Conservation (phyloP, 2,113 vertebrate genomes). For the Rhinoderma darwinii region DNA sequence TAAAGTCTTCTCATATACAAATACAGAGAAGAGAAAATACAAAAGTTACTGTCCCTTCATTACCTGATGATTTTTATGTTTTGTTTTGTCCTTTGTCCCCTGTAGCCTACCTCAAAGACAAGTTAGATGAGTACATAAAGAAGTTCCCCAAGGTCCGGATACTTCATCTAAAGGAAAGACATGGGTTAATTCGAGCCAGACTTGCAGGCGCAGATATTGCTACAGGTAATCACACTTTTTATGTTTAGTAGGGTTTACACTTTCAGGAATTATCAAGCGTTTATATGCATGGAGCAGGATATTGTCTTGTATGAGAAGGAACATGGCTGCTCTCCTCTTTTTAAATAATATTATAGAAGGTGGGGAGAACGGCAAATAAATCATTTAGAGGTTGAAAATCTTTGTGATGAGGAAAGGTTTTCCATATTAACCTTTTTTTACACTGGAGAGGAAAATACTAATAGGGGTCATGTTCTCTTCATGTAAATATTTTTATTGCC, state of each 20-base stretch:
- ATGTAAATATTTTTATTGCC: no score
- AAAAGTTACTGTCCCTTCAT: neutral
- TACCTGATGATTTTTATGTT: neutral
- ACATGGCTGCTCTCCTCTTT: no score
- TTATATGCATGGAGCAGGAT: neutral
- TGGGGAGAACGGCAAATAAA: no score
- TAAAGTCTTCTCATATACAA: neutral
- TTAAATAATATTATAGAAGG: no score
- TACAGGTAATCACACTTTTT: conserved; percentile 77
- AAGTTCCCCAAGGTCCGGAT: conserved; percentile 89
- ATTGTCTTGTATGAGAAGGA: no score
- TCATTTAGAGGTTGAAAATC: no score
- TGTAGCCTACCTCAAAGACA: conserved; percentile 85
- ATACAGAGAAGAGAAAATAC: neutral
- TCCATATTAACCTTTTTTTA: no score
- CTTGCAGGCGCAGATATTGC: conserved; percentile 85
- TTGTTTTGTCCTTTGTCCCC: neutral
- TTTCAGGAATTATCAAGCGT: no score
- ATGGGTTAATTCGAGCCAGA: conserved; percentile 92
- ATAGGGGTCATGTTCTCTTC: no score
- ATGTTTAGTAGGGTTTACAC: neutral
- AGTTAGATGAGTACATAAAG: conserved; percentile 87
- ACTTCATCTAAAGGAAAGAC: conserved; percentile 86
- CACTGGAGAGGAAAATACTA: no score
- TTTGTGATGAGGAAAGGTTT: no score